A percentile compares a stretch with the other conserved stretches of the same genome.
Evolutionary conservation across 2,888 invertebrate genomes (phyloP).

Genomic region (Rutpela maculata): DNA sequence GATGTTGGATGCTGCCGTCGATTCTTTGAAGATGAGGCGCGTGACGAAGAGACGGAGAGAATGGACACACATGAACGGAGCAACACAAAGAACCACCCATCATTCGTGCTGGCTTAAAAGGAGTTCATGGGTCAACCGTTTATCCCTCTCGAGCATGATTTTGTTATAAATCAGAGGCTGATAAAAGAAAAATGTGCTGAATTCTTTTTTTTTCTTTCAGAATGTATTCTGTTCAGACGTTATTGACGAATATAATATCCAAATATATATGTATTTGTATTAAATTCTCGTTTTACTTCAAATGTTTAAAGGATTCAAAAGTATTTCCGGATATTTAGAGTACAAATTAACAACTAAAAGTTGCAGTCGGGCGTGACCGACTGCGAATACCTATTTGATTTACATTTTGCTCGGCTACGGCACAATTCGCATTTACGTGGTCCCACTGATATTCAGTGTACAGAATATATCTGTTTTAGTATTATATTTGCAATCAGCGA

Average conservation of each 20-base stretch:
- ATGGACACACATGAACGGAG: constrained; percentile 28
- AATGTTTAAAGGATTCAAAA: no score
- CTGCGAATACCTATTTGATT: no score
- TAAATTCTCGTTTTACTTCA: no score
- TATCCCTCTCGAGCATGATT: constrained; percentile 9
- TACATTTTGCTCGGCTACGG: no score
- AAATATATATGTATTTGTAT: not conserved
- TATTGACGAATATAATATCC: not conserved
- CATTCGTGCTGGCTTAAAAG: constrained; percentile 17
- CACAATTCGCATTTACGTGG: no score
- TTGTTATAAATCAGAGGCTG: constrained; percentile 32
- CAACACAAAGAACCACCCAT: constrained; percentile 30
- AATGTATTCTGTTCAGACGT: not conserved
- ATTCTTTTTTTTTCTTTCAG: not conserved
- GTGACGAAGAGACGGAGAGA: constrained; percentile 58
- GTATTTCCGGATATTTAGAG: no score
- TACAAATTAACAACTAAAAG: no score
- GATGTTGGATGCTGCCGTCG: constrained; percentile 52
- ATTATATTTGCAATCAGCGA: no score
- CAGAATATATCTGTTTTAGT: no score
- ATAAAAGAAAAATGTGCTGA: constrained; percentile 12
- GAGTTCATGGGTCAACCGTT: constrained; percentile 35
- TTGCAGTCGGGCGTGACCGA: no score
- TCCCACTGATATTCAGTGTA: no score
- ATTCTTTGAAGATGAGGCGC: constrained; percentile 62